A percentile compares a stretch with the other conserved stretches of the same genome.
Conservation (phyloP, 2,113 vertebrate species). For the Nymphicus hollandicus region DNA sequence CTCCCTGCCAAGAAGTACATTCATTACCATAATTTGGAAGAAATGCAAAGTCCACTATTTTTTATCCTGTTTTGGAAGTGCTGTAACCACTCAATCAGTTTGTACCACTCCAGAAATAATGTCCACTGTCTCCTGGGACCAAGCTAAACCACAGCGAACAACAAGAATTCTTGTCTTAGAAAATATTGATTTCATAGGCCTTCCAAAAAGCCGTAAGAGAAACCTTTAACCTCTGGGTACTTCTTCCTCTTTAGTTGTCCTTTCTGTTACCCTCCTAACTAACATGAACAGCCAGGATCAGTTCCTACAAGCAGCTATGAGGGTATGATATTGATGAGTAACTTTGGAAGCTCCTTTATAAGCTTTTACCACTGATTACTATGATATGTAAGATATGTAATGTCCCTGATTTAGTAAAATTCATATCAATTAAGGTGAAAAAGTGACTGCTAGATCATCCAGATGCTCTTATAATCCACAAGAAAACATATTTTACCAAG, state of each 20-base stretch:
- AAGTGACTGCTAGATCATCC: neutral
- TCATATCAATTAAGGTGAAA: neutral
- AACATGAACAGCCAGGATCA: neutral
- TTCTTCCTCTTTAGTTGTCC: neutral
- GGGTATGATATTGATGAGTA: neutral
- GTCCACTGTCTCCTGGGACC: neutral
- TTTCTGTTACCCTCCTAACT: neutral
- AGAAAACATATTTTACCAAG: neutral
- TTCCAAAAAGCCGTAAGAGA: neutral
- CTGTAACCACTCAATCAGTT: neutral
- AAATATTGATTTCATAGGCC: neutral
- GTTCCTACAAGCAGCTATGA: neutral
- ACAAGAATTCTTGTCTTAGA: neutral
- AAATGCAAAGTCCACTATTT: neutral
- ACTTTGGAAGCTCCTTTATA: neutral
- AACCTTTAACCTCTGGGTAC: neutral
- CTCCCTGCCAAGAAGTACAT: neutral
- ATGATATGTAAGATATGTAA: neutral
- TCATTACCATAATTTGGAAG: neutral
- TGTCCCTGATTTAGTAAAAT: neutral
- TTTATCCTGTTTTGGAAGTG: neutral
- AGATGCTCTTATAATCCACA: neutral
- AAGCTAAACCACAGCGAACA: neutral
- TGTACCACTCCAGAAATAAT: neutral
- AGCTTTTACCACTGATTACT: neutral